A percentile compares a stretch with the other conserved stretches of the same genome.
phyloP scores from a whole-genome alignment of 92 coral and sea anemone genomes.

The Micromussa lordhowensis region DNA sequence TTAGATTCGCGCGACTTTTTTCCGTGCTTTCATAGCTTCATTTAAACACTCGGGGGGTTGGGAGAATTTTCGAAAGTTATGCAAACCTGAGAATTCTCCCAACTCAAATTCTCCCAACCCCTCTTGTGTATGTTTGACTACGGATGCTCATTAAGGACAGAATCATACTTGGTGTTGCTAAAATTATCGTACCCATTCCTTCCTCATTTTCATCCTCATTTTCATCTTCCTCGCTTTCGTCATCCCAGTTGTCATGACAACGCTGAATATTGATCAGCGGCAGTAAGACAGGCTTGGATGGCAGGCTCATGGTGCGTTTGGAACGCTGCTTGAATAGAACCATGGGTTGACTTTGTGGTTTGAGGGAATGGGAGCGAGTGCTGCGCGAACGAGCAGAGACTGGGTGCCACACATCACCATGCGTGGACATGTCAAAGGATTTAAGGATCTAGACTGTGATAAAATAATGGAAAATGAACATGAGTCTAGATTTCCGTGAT shows the following conservation, averaged over 20 bases:
- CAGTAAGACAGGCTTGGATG: conserved; percentile 40
- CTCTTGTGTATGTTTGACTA: too few relatives aligned
- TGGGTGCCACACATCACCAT: conserved; percentile 28
- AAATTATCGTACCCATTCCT: conserved; percentile 20
- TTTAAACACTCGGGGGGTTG: too few relatives aligned
- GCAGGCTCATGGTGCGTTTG: conserved; percentile 59
- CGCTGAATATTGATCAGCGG: conserved; percentile 51
- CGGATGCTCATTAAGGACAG: too few relatives aligned
- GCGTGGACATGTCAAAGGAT: conserved; percentile 17
- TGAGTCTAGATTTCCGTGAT: not conserved
- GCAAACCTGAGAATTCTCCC: too few relatives aligned
- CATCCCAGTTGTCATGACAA: conserved; percentile 44
- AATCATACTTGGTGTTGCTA: too few relatives aligned
- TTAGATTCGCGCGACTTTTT: too few relatives aligned
- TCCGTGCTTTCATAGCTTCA: too few relatives aligned
- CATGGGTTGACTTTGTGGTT: conserved; percentile 37
- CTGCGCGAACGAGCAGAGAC: conserved; percentile 22
- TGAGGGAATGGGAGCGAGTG: conserved; percentile 48
- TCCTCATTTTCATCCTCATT: not conserved
- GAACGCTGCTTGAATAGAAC: conserved; percentile 37
- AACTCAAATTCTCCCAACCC: too few relatives aligned
- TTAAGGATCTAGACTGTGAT: not conserved
- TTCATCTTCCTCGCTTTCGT: conserved; percentile 4
- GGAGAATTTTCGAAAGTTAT: too few relatives aligned
- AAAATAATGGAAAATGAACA: not conserved